Evolutionary conservation across 2,888 invertebrate species (phyloP), one percentile per base, ranked within the genome.

Genomic region (Andrena bicolor): DNA sequence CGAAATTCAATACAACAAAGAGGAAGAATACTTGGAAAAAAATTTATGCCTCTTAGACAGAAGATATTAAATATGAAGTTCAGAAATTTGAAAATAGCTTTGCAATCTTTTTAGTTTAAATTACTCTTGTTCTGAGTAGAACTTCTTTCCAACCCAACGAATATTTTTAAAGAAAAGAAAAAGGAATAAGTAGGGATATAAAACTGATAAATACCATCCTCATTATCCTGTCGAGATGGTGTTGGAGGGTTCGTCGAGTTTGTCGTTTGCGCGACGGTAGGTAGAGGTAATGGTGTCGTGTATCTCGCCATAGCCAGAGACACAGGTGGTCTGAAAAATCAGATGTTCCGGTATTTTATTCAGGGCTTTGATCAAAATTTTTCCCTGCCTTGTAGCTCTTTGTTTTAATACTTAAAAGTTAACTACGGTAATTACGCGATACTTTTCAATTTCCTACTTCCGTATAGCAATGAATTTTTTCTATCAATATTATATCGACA

Each of bases 261-360:
- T 73, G 93, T 92, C 63, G 94, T 94, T 48, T 94, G 93, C 68
- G 94, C 92, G 71, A 92, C 91, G 49, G 93, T 91, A 72, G 94
- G 92, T 74, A 94, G 89, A 58, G 94, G 94, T 70, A 93, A 89
- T 93, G 95, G 80, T 94, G 95, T 60, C 3, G 82, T 58, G 94
- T 77, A 96, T 95, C 85, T 95, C 86, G 96, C 96, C 95, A 96
- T 96, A 1, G 96, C 96, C 58, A 98, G 94, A 16, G 97, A 96
- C 26, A 97, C 97, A 65, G 98, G 97, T 26, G 98, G 97, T 80
- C 97, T 98, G 71, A 60, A 83, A 83, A 16, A 76, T 70, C 6
- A 74, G 63, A 68, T 64, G 68, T 74, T 8, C 13, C 53, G 28
- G 7, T 32, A 68, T 28, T 2, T 32, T 60, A 51, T n/a, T 56